Evolutionary conservation across 2,888 invertebrate genomes (phyloP).

Genomic region (Standfussiana lucernea): DNA sequence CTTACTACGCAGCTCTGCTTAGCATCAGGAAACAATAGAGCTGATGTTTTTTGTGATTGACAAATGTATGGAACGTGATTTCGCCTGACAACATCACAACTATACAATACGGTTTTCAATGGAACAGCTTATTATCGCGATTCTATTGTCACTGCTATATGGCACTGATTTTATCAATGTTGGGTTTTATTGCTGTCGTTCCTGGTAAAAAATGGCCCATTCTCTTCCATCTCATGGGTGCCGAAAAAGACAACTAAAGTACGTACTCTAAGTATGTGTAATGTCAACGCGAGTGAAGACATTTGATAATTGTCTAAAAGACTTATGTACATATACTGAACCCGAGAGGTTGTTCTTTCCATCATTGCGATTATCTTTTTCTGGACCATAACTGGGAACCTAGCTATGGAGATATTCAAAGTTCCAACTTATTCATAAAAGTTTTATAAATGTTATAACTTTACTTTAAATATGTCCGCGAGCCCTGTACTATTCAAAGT

Average conservation of each 20-base stretch:
- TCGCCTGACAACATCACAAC: background rate
- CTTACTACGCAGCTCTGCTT: background rate
- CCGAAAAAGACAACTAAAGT: slow-evolving; percentile 44
- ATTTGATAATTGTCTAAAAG: background rate
- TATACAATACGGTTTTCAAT: slow-evolving; percentile 33
- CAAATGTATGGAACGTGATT: slow-evolving; percentile 11
- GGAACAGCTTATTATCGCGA: slow-evolving; percentile 39
- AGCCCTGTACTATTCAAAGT: background rate
- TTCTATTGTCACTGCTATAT: slow-evolving; percentile 37
- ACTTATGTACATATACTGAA: background rate
- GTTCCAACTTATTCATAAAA: background rate
- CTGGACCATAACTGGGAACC: background rate
- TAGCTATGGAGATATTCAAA: background rate
- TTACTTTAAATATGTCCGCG: background rate
- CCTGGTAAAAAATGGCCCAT: slow-evolving; percentile 48
- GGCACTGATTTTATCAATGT: slow-evolving; percentile 48
- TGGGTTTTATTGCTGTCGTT: slow-evolving; percentile 43
- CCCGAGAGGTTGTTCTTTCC: background rate
- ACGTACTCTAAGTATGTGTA: slow-evolving; percentile 22
- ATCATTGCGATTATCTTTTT: background rate
- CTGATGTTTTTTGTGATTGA: slow-evolving; percentile 19
- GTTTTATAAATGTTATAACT: too few species aligned
- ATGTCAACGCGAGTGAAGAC: slow-evolving; percentile 29
- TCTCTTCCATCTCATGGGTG: slow-evolving; percentile 37
- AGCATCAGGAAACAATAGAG: background rate